A percentile compares a stretch with the other conserved stretches of the same genome.
phyloP scores from a whole-genome alignment of 2,888 invertebrate species.

The Pollenia labialis region DNA sequence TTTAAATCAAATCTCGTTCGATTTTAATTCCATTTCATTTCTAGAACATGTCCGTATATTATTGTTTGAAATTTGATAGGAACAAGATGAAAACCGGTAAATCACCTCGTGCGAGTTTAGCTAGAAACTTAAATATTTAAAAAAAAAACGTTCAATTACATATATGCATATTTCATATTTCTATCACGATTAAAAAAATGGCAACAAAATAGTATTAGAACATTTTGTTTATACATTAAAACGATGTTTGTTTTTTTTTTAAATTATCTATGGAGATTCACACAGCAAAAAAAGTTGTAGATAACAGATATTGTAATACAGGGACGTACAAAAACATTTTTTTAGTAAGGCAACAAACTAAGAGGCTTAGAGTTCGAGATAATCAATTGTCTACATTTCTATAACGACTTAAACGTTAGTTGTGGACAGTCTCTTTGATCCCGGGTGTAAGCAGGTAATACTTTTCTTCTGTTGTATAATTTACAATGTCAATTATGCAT shows the following conservation, averaged over 20 bases:
- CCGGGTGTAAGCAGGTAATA: not conserved
- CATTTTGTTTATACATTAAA: slow-evolving; percentile 25
- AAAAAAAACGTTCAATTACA: not conserved
- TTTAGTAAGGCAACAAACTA: not conserved
- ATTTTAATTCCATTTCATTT: too few relatives aligned
- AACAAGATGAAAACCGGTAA: too few relatives aligned
- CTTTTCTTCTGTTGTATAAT: too few relatives aligned
- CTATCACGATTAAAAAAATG: not conserved
- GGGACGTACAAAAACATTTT: slow-evolving; percentile 3
- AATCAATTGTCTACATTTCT: too few relatives aligned
- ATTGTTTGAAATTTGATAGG: too few relatives aligned
- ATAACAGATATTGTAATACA: slow-evolving; percentile 53
- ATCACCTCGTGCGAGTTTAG: too few relatives aligned
- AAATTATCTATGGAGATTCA: slow-evolving; percentile 48
- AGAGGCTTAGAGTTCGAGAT: too few relatives aligned
- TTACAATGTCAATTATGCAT: too few relatives aligned
- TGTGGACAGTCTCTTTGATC: not conserved
- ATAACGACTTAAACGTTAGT: too few relatives aligned
- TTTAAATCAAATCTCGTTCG: too few relatives aligned
- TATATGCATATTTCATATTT: not conserved
- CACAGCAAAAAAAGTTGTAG: slow-evolving; percentile 27
- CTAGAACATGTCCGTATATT: too few relatives aligned
- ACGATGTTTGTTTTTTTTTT: slow-evolving; percentile 36
- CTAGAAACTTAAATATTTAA: too few relatives aligned
- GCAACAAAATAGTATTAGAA: slow-evolving; percentile 26